Evolutionary conservation across 1,140 invertebrate species (phyloP), one percentile per base, ranked within the genome.

Genomic region (Drosophila kohkoa): DNA sequence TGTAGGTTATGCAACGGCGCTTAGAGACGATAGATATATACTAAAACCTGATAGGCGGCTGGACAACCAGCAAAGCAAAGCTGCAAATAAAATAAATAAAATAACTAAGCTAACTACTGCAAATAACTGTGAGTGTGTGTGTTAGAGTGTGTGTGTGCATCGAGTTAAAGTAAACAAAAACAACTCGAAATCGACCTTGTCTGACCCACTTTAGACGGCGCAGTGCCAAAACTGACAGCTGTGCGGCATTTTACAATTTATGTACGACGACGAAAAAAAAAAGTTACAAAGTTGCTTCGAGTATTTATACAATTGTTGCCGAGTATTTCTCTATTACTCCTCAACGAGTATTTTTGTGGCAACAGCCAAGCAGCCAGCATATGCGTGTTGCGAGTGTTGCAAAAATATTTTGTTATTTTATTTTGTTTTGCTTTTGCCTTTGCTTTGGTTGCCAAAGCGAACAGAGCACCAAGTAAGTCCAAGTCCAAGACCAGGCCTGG

Each of bases 201-300:
- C 83, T 90, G 87, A 90, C 87, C 87, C 82, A 90, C 87, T 91
- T 90, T 74, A 78, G 67, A 67, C 72, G 75, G 70, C 71, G 75
- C 74, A 85, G 83, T 83, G 85, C 81, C 80, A 89, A 88, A 83
- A 79, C 79, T 89, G 81, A 88, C 85, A 88, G 81, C 77, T 81
- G 55, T 81, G 85, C 81, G 85, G 85, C 77, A 88, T 83, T 88
- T 85, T 85, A 81, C 69, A 78, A 81, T 89, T 83, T 85, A 87
- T 86, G 75, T 78, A 79, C 35, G 60, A 25, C 3, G 20, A 25
- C 20, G 20, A 25, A 25, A 25, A 25, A 25, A 38, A 38, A 64
- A 55, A 55, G 30, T 55, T 15, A 38, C 52, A 38, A 38, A 38
- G 32, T 55, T 55, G 32, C 32, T 55, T 15, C 52, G 11, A 58